A percentile compares a stretch with the other conserved stretches of the same genome.
phyloP scores from a whole-genome alignment of 2,888 invertebrate genomes.

The Acanthococcus lagerstroemiae region DNA sequence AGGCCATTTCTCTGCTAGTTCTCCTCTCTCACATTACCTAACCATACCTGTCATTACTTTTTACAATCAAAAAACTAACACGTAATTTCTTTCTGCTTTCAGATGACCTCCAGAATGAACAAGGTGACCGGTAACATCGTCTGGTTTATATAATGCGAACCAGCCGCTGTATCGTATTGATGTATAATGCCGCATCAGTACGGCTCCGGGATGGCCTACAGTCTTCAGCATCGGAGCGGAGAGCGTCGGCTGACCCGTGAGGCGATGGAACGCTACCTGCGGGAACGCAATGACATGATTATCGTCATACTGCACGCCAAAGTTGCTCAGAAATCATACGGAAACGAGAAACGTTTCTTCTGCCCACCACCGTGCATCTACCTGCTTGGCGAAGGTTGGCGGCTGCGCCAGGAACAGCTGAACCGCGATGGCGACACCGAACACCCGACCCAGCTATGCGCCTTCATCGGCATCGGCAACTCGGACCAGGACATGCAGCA shows the following conservation, averaged over 20 bases:
- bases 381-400: conserved; percentile 96
- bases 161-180: neutral
- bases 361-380: conserved; percentile 99
- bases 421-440: conserved; percentile 58
- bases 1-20: neutral
- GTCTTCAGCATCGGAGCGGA: conserved; percentile 37
- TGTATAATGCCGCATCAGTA: conserved; percentile 71
- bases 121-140: neutral
- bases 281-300: conserved; percentile 89
- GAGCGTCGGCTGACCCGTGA: conserved; percentile 65
- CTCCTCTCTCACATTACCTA: neutral
- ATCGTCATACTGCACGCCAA: conserved; percentile 97
- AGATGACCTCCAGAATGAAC: neutral
- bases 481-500: conserved; percentile 99
- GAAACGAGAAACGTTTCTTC: conserved; percentile 98
- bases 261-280: conserved; percentile 92
- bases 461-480: conserved; percentile 97
- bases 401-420: conserved; percentile 88
- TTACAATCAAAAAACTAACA: neutral
- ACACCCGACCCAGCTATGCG: conserved; percentile 80
- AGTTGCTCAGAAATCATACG: conserved; percentile 99
- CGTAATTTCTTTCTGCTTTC: neutral
- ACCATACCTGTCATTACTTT: neutral
- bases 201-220: conserved; percentile 45
- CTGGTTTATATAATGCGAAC: neutral